These are phyloP conservation scores for Nyctereutes procyonoides DNA, from an alignment of 2,113 vertebrate species.

Conservation along the genomic window DNA sequence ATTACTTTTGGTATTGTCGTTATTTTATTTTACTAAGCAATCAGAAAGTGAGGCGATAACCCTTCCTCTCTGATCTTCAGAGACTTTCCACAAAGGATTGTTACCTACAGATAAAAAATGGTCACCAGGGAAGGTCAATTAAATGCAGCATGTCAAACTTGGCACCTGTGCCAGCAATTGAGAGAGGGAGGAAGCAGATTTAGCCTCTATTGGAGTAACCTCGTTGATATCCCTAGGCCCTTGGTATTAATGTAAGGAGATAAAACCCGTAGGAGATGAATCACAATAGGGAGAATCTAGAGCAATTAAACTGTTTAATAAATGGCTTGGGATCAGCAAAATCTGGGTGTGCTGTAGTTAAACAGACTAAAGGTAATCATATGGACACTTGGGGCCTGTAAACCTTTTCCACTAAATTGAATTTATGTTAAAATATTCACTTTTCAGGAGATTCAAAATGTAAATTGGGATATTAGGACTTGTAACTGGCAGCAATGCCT, in stretches of 20 bases:
- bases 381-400: constrained; percentile 54
- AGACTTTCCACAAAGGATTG: neutral
- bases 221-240: neutral
- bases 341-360: constrained; percentile 33
- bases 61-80: neutral
- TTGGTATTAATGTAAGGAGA: constrained; percentile 16
- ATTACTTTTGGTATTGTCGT: neutral
- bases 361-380: constrained; percentile 56
- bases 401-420: constrained; percentile 70
- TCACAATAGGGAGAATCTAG: constrained; percentile 30
- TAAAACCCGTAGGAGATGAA: constrained; percentile 28
- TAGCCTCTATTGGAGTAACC: neutral
- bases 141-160: neutral
- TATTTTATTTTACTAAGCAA: neutral
- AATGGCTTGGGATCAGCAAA: constrained; percentile 55
- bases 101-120: constrained; percentile 35
- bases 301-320: constrained; percentile 73
- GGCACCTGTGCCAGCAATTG: neutral
- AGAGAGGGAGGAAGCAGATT: neutral
- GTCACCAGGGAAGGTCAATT: constrained; percentile 41
- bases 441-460: constrained; percentile 62
- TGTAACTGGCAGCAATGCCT: constrained; percentile 50
- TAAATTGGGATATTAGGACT: constrained; percentile 64
- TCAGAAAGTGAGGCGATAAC: neutral
- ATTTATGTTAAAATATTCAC: constrained; percentile 79